phyloP scores from a whole-genome alignment of 2,113 vertebrate species.

The Elephantulus edwardii region DNA sequence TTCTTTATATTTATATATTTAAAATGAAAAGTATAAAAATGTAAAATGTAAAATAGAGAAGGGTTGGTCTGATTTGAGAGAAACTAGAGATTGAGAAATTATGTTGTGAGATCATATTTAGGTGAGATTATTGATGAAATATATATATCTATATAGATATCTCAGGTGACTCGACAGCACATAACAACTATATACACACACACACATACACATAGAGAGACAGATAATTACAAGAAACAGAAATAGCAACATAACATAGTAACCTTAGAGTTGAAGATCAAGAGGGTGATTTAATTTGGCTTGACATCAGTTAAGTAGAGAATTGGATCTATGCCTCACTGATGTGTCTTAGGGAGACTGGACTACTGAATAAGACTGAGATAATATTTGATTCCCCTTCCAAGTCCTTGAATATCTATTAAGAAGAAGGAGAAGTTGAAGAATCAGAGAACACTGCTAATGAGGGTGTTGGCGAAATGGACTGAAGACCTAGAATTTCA shows the following conservation, averaged over 20 bases:
- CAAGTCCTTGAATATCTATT: slow-evolving; percentile 8
- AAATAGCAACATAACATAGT: too few species aligned
- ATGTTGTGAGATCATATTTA: too few species aligned
- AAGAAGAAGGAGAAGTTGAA: neutral
- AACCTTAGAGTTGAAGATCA: too few species aligned
- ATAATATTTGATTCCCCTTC: neutral
- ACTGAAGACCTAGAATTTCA: neutral
- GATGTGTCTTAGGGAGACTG: neutral
- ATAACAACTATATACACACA: too few species aligned
- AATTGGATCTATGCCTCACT: neutral
- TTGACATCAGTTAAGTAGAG: neutral
- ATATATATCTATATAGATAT: neutral
- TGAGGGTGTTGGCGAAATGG: neutral
- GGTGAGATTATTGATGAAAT: neutral
- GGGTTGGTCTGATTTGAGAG: neutral
- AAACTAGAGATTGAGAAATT: slow-evolving; percentile 8
- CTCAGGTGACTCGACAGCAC: too few species aligned
- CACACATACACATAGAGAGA: neutral
- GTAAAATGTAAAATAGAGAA: slow-evolving; percentile 20
- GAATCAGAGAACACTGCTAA: neutral
- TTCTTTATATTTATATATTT: slow-evolving; percentile 24
- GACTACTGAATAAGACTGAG: neutral
- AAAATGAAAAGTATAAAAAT: slow-evolving; percentile 1
- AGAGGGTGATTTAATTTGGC: neutral
- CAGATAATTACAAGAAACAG: too few species aligned